These are phyloP conservation scores for Drosophila niveifrons DNA, from an alignment of 2,888 invertebrate species.

Conservation along the genomic window DNA sequence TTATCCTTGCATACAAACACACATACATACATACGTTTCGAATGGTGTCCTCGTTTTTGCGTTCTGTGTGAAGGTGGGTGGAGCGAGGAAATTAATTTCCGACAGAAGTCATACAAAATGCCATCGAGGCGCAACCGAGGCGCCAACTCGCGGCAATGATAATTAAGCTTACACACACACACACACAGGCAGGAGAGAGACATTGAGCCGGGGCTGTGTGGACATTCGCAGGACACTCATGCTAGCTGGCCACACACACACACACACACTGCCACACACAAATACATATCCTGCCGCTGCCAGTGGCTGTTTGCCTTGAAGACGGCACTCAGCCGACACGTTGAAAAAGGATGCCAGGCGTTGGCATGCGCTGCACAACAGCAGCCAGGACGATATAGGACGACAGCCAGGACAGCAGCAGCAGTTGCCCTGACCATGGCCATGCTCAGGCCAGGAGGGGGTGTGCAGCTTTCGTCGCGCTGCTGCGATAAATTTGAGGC, in stretches of 20 bases:
- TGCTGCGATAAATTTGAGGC: conserved; percentile 75
- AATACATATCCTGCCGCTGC: conserved; percentile 18
- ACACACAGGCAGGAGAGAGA: conserved; percentile 21
- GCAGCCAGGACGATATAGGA: conserved; percentile 40
- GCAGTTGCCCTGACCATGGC: conserved; percentile 30
- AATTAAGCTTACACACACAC: conserved; percentile 70
- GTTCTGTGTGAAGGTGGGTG: conserved; percentile 35
- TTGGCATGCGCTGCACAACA: conserved; percentile 41
- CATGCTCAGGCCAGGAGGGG: conserved; percentile 5
- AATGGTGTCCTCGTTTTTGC: conserved; percentile 15
- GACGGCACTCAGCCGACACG: conserved; percentile 67
- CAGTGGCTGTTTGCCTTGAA: conserved; percentile 65
- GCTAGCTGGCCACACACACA: conserved; percentile 29
- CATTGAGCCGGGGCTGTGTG: conserved; percentile 21
- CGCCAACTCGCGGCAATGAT: conserved; percentile 69
- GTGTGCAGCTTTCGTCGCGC: conserved; percentile 66
- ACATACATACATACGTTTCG: background rate
- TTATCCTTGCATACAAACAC: conserved; percentile 29
- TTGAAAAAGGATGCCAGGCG: conserved; percentile 68
- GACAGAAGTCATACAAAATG: conserved; percentile 79
- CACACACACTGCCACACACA: conserved; percentile 14
- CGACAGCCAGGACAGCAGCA: conserved; percentile 42
- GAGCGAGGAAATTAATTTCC: conserved; percentile 79
- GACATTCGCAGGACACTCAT: conserved; percentile 19
- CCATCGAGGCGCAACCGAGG: conserved; percentile 56